These are phyloP conservation scores for Neodiprion virginianus DNA, from an alignment of 1,140 invertebrate genomes.

Conservation along the genomic window DNA sequence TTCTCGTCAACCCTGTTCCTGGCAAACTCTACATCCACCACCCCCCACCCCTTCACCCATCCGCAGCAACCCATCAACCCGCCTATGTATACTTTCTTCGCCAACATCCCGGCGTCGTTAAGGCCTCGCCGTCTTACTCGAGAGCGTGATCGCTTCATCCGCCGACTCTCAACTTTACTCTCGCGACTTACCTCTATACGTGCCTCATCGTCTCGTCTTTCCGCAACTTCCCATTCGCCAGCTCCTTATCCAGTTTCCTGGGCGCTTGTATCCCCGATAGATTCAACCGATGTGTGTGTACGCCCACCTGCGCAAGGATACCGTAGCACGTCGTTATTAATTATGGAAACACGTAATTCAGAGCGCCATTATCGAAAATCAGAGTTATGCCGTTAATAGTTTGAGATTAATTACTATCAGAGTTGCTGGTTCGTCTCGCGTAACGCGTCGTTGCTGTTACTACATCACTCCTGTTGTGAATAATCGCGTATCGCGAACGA, in stretches of 20 bases:
- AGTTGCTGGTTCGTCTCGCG: conserved; percentile 11
- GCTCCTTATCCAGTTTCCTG: too few species aligned
- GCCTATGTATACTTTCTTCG: neutral
- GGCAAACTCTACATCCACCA: neutral
- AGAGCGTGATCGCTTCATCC: neutral
- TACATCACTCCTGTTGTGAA: too few species aligned
- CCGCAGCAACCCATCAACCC: too few species aligned
- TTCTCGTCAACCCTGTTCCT: conserved; percentile 1
- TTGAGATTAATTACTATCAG: conserved; percentile 39
- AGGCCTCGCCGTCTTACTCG: neutral
- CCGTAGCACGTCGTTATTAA: conserved; percentile 28
- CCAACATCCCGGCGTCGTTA: neutral
- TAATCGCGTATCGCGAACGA: too few species aligned
- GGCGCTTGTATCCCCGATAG: neutral
- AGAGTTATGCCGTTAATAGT: conserved; percentile 34
- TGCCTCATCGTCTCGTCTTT: neutral
- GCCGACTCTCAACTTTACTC: neutral
- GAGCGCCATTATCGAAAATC: conserved; percentile 33
- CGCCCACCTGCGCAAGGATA: neutral
- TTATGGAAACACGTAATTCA: conserved; percentile 34
- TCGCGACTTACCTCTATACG: neutral
- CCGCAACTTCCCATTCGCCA: too few species aligned
- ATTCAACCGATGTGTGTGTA: neutral
- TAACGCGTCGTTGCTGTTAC: neutral
- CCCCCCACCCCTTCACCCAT: too few species aligned